Evolutionary conservation across 1,140 invertebrate genomes (phyloP).

Genomic region (Chrysoperla carnea): DNA sequence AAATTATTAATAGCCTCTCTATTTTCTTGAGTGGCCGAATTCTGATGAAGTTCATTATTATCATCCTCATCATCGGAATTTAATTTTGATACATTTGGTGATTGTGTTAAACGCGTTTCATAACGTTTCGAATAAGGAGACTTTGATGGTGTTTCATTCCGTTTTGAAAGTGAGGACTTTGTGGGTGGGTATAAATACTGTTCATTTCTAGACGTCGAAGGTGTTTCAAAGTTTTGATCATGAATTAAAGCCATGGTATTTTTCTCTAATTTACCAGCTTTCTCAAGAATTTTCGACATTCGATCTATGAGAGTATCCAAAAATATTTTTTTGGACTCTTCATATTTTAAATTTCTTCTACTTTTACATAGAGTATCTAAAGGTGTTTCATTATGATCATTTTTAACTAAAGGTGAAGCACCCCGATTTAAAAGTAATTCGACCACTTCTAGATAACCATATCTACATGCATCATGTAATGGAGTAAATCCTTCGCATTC

Average conservation of each 20-base stretch:
- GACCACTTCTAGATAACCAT: constrained; percentile 44
- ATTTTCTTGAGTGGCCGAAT: constrained; percentile 20
- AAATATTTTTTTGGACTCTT: constrained; percentile 25
- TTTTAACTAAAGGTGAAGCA: constrained; percentile 47
- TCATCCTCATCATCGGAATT: constrained; percentile 12
- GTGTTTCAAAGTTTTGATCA: too few species aligned
- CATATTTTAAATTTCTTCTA: too few species aligned
- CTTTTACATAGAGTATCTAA: constrained; percentile 23
- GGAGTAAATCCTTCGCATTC: constrained; percentile 56
- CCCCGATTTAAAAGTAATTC: constrained; percentile 47
- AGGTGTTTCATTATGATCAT: constrained; percentile 52
- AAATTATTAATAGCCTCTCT: constrained; percentile 35
- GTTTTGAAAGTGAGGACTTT: not conserved
- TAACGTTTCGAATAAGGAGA: not conserved
- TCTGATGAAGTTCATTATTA: constrained; percentile 9
- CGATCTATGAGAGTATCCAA: constrained; percentile 33
- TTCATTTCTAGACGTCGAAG: too few species aligned
- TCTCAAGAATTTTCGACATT: constrained; percentile 17
- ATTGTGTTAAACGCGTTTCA: not conserved
- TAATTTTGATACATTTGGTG: not conserved
- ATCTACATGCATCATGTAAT: constrained; percentile 50
- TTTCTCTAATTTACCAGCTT: constrained; percentile 4
- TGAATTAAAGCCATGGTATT: too few species aligned
- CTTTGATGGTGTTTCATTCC: not conserved
- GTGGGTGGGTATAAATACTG: too few species aligned